phyloP scores from a whole-genome alignment of 2,797 vertebrate genomes.

The Manis crassicaudata region DNA sequence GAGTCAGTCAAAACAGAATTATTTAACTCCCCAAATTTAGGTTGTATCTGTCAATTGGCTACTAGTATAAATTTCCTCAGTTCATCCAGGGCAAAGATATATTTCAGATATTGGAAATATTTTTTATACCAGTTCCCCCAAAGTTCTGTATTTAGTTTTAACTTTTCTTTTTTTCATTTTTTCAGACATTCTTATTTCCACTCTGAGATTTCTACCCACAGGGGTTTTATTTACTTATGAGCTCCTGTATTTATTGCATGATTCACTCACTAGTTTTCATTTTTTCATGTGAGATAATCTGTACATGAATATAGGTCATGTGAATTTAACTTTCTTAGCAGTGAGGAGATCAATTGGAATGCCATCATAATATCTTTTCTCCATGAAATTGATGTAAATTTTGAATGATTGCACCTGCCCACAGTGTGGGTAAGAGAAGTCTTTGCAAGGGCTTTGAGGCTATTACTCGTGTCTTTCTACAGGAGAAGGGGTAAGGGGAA shows the following conservation, averaged over 20 bases:
- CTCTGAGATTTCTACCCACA: neutral
- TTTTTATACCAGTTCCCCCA: neutral
- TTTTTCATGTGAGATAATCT: slow-evolving; percentile 78
- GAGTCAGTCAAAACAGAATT: neutral
- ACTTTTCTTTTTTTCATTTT: neutral
- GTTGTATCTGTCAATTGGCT: neutral
- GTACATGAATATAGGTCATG: slow-evolving; percentile 70
- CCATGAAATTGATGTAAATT: neutral
- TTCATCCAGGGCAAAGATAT: neutral
- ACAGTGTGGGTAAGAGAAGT: neutral
- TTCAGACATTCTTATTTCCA: slow-evolving; percentile 6
- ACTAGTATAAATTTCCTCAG: neutral
- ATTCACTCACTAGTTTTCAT: slow-evolving; percentile 61
- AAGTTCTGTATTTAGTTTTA: slow-evolving; percentile 5
- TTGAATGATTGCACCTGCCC: slow-evolving; percentile 40
- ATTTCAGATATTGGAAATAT: neutral
- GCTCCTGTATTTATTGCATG: neutral
- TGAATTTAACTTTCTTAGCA: slow-evolving; percentile 57
- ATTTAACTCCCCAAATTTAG: neutral
- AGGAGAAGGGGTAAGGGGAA: neutral
- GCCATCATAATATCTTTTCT: neutral
- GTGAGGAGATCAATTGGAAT: slow-evolving; percentile 19
- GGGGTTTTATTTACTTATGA: slow-evolving; percentile 61
- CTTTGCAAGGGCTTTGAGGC: neutral
- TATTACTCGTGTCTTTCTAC: slow-evolving; percentile 25